A percentile compares a stretch with the other conserved stretches of the same genome.
phyloP scores from a whole-genome alignment of 2,113 vertebrate genomes.

The Lepus americanus region DNA sequence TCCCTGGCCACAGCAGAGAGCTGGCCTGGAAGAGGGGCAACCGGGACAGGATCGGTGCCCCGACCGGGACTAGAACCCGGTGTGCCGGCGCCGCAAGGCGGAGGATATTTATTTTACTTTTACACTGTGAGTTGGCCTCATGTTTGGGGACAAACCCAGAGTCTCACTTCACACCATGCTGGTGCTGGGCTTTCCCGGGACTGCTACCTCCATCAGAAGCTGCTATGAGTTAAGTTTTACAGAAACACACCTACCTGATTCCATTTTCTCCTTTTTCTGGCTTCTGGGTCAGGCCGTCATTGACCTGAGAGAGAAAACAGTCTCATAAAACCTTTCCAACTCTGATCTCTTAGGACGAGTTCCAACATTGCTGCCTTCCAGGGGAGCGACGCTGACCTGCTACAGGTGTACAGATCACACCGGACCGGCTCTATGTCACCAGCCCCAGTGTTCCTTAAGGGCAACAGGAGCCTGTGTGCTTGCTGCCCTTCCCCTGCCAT shows the following conservation, averaged over 20 bases:
- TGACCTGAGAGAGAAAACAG: slow-evolving; percentile 80
- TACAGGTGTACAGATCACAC: not conserved
- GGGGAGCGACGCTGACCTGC: not conserved
- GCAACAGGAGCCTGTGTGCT: not conserved
- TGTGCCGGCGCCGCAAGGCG: no score
- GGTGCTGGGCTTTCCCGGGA: not conserved
- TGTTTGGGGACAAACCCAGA: not conserved
- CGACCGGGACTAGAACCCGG: no score
- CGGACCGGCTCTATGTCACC: not conserved
- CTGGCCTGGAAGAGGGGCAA: no score
- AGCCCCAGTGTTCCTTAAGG: not conserved
- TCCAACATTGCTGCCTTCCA: not conserved
- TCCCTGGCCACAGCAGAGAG: no score
- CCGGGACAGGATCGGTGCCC: no score
- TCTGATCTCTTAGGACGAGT: not conserved
- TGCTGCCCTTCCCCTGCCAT: not conserved
- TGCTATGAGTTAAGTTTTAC: slow-evolving; percentile 4
- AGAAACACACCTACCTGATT: slow-evolving; percentile 89
- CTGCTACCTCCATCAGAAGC: not conserved
- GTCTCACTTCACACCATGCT: not conserved
- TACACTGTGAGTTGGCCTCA: not conserved
- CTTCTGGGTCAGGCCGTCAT: slow-evolving; percentile 88
- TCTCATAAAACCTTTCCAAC: not conserved
- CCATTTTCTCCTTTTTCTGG: slow-evolving; percentile 92
- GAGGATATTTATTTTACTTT: not conserved